phyloP scores from a whole-genome alignment of 2,113 vertebrate species.

The Hipposideros armiger region DNA sequence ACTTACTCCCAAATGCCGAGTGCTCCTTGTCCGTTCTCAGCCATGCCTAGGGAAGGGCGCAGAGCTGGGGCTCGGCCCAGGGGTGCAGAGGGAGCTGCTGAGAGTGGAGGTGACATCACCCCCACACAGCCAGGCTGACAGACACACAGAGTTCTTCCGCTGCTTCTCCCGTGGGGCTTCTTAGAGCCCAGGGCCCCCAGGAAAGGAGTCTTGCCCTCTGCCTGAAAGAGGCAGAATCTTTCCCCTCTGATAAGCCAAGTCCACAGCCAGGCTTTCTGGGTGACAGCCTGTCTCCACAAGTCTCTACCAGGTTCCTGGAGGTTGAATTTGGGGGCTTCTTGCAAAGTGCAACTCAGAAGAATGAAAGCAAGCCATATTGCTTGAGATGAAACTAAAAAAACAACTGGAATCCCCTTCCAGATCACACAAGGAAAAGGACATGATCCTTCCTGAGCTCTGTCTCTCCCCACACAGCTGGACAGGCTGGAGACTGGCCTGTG shows the following conservation, averaged over 20 bases:
- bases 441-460: too few relatives aligned
- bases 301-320: not conserved
- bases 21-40: not conserved
- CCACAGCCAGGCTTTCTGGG: not conserved
- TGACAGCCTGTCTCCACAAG: not conserved
- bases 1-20: not conserved
- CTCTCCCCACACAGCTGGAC: not conserved
- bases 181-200: not conserved
- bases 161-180: not conserved
- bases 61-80: not conserved
- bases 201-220: not conserved
- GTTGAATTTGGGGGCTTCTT: not conserved
- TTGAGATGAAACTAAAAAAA: not conserved
- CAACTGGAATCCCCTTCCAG: not conserved
- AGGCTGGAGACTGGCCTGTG: not conserved
- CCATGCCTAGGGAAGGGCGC: too few relatives aligned
- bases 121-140: not conserved
- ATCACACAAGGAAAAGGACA: not conserved
- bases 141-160: not conserved
- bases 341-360: not conserved
- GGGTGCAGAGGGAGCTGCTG: not conserved
- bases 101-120: not conserved
- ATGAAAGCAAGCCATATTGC: not conserved
- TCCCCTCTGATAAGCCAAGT: not conserved
- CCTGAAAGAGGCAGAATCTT: not conserved